Percentiles rank a stretch among this genome's conserved stretches.
Conservation (phyloP, 2,113 vertebrate species). For the Heptranchias perlo region DNA sequence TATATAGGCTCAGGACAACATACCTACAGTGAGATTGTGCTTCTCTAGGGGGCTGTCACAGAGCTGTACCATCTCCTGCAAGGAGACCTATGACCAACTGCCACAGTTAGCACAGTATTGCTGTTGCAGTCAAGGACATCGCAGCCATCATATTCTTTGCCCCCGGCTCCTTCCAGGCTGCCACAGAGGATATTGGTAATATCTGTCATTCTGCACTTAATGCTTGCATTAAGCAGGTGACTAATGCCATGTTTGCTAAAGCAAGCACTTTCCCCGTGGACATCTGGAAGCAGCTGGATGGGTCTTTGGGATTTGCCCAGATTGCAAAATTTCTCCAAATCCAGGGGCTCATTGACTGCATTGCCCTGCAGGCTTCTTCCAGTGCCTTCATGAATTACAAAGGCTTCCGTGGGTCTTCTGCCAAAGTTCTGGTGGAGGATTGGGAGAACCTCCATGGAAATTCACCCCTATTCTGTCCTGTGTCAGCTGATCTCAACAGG, state of each 20-base stretch:
- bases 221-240: background rate
- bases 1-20: background rate
- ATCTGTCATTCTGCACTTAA: background rate
- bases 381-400: background rate
- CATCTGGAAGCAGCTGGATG: background rate
- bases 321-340: background rate
- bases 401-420: background rate
- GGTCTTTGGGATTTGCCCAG: background rate
- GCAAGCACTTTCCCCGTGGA: background rate
- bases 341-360: background rate
- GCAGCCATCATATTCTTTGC: background rate
- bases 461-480: background rate
- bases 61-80: background rate
- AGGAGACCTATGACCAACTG: background rate
- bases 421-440: background rate
- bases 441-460: background rate
- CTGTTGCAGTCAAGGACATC: background rate
- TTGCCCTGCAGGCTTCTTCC: background rate
- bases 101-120: background rate
- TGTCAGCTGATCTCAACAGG: background rate
- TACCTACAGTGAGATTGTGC: background rate
- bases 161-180: background rate
- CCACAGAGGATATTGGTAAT: background rate
- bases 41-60: background rate
- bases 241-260: too few species aligned